phyloP scores from a whole-genome alignment of 2,888 invertebrate genomes.

The Steromphala cineraria region DNA sequence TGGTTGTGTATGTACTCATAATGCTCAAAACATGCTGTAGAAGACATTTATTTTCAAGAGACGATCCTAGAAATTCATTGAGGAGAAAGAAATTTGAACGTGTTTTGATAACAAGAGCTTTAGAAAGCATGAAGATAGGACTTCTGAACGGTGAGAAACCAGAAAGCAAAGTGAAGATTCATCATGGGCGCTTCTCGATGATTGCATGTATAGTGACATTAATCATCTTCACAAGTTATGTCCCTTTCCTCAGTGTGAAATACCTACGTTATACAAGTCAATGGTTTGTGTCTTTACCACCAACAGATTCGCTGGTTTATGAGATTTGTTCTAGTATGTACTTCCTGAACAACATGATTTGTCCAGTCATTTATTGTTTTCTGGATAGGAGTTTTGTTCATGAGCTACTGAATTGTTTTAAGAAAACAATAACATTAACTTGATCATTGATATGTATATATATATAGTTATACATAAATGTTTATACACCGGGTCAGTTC shows the following conservation, averaged over 20 bases:
- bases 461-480: no score
- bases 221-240: not conserved
- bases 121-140: not conserved
- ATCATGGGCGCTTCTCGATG: not conserved
- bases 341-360: conserved; percentile 48
- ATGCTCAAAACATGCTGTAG: not conserved
- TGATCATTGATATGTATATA: no score
- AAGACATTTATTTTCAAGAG: not conserved
- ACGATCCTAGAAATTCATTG: not conserved
- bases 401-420: no score
- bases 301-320: not conserved
- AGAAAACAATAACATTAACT: no score
- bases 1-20: not conserved
- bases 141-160: not conserved
- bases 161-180: not conserved
- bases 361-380: conserved; percentile 54
- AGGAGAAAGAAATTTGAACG: not conserved
- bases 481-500: no score
- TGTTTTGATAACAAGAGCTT: not conserved
- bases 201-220: not conserved
- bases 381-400: conserved; percentile 29
- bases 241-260: not conserved
- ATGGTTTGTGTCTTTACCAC: not conserved
- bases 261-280: not conserved
- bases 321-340: not conserved